Conservation (phyloP, 2,113 vertebrate genomes). For the Anas platyrhynchos region DNA sequence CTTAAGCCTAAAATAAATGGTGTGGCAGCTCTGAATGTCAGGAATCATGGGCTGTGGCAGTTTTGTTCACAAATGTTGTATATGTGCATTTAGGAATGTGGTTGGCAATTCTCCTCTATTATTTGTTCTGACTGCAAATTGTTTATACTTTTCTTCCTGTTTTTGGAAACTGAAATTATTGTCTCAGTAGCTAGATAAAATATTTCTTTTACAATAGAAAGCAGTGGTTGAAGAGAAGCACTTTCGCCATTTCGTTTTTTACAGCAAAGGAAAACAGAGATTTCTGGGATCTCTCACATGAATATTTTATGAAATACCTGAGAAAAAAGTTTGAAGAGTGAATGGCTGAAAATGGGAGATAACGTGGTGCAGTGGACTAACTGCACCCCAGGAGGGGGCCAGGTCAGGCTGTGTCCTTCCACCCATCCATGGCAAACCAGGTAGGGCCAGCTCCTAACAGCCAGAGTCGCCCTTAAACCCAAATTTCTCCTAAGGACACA, state of each 20-base stretch:
- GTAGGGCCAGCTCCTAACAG: not conserved
- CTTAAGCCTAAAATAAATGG: constrained; percentile 28
- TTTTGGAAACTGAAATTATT: constrained; percentile 62
- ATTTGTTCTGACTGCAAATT: constrained; percentile 27
- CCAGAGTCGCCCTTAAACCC: not conserved
- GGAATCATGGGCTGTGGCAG: not conserved
- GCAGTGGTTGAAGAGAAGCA: not conserved
- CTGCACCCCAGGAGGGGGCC: not conserved
- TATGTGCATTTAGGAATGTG: not conserved
- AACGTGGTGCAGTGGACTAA: not conserved
- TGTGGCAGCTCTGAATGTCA: not conserved
- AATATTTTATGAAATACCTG: constrained; percentile 45
- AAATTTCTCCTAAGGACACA: not conserved
- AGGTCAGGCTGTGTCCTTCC: not conserved
- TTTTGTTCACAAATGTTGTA: not conserved
- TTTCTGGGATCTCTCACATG: constrained; percentile 1
- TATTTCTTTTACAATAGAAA: constrained; percentile 55
- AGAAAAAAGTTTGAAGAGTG: constrained; percentile 28
- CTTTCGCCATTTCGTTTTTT: not conserved
- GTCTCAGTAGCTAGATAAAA: constrained; percentile 29
- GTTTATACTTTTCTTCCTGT: constrained; percentile 71
- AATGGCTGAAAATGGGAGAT: constrained; percentile 15
- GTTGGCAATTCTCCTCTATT: constrained; percentile 26
- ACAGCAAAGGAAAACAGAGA: not conserved
- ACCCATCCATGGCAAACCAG: constrained; percentile 1